Percentiles rank a stretch among this genome's conserved stretches.
Evolutionary conservation across 2,113 vertebrate genomes (phyloP).

Genomic region (Axis porcinus): DNA sequence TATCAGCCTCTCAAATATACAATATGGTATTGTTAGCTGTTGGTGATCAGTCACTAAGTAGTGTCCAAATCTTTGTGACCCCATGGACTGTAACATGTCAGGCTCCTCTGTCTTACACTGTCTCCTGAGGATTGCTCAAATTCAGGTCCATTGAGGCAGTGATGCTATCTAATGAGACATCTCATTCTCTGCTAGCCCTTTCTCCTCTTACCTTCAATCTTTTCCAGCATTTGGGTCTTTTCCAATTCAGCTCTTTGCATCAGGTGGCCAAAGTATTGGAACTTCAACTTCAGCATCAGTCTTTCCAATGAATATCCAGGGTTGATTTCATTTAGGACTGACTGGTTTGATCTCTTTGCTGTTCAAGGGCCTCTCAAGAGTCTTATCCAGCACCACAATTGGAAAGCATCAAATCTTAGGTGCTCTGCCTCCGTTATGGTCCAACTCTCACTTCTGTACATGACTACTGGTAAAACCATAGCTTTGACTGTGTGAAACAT

Average conservation of each 20-base stretch:
- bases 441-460: not conserved
- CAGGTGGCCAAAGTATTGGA: not conserved
- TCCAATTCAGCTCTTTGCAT: not conserved
- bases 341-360: not conserved
- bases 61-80: not conserved
- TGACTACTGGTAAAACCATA: not conserved
- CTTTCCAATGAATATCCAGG: not conserved
- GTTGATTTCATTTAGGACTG: not conserved
- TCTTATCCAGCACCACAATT: not conserved
- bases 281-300: not conserved
- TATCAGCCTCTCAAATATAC: not conserved
- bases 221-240: not conserved
- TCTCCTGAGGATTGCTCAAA: not conserved
- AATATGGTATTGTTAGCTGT: not conserved
- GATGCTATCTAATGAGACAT: not conserved
- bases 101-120: not conserved
- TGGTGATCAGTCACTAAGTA: not conserved
- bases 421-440: not conserved
- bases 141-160: not conserved
- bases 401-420: not conserved
- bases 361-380: not conserved
- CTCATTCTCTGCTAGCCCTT: not conserved
- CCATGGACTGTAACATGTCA: not conserved
- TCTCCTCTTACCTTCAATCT: not conserved
- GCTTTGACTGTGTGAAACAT: not conserved